Evolutionary conservation across 1,140 invertebrate genomes (phyloP), one percentile per base, ranked within the genome.

Genomic region (Megalonaias nervosa): DNA sequence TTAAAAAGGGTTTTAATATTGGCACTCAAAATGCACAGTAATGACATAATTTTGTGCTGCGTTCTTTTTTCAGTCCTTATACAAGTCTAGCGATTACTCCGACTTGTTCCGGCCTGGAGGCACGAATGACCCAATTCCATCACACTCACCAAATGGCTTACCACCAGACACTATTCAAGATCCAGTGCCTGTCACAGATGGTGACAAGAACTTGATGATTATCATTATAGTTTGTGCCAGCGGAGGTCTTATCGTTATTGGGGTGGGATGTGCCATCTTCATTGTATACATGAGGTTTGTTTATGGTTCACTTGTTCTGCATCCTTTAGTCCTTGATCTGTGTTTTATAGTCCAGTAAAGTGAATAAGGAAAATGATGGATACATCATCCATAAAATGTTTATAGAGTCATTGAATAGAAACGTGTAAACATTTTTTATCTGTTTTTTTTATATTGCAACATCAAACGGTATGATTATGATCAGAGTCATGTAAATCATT

Each of bases 61-160:
- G 2, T 48, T 58, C 77, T 65, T 74, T 48, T 86, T 89, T 61
- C 88, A 93, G 93, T 96, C 97, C 21, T 91, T 98, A 19, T 98
- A 97, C 88, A 98, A 97, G 0, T 98, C 97, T 64, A 98, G 97
- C 89, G 97, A 96, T 19, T 98, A 97, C 90, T 98, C 96, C 0
- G 96, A 96, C 60, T 62, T 62, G 60, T 62, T 62, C 23, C 9
- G 13, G 60, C 6, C 89, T 74, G 74, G 19, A 76, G 74, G 13
- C 66, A 95, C 94, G 84, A 92, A 97, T 57, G 95, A 96, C 13
- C 91, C 48, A 62, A 0, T 9, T 23, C 6, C 6, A 11, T 9
- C 19, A 62, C 9, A 62, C 19, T 14, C 23, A n/a, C 11, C 19
- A 62, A 23, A 62, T 14, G 0, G 2, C 60, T 19, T n/a, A 11